These are phyloP conservation scores for Lasioglossum lativentre DNA, from an alignment of 2,888 invertebrate species.

Conservation along the genomic window DNA sequence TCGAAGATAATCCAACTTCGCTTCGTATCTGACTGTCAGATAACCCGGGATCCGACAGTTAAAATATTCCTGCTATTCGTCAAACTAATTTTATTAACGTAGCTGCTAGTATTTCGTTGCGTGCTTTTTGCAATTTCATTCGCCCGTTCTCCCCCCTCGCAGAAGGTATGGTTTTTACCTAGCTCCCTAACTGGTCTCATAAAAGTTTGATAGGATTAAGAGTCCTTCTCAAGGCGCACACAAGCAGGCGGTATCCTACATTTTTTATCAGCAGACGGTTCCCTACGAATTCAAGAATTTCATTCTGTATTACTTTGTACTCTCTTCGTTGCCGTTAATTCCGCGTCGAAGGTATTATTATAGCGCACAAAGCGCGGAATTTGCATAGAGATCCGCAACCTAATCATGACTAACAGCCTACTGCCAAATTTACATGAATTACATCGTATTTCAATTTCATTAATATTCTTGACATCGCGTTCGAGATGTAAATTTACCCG, in stretches of 20 bases:
- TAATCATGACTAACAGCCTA: background rate
- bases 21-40: background rate
- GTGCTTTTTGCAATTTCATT: background rate
- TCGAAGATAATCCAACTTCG: background rate
- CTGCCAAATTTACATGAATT: conserved; percentile 3
- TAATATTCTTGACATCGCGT: background rate
- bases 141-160: background rate
- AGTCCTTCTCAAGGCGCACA: background rate
- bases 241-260: background rate
- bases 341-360: background rate
- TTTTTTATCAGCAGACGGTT: background rate
- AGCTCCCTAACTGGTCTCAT: background rate
- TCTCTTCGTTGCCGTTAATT: background rate
- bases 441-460: conserved; percentile 9
- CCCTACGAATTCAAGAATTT: background rate
- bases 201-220: conserved; percentile 4
- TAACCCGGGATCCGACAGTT: background rate
- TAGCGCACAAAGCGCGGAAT: background rate
- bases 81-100: conserved; percentile 2
- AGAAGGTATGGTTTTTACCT: background rate
- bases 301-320: background rate
- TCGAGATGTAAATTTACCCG: background rate
- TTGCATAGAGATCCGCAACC: conserved; percentile 1
- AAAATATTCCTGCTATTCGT: background rate
- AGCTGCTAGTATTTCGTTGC: background rate